Conservation (phyloP, 2,797 vertebrate genomes). For the Parauchenoglanis ngamensis region DNA sequence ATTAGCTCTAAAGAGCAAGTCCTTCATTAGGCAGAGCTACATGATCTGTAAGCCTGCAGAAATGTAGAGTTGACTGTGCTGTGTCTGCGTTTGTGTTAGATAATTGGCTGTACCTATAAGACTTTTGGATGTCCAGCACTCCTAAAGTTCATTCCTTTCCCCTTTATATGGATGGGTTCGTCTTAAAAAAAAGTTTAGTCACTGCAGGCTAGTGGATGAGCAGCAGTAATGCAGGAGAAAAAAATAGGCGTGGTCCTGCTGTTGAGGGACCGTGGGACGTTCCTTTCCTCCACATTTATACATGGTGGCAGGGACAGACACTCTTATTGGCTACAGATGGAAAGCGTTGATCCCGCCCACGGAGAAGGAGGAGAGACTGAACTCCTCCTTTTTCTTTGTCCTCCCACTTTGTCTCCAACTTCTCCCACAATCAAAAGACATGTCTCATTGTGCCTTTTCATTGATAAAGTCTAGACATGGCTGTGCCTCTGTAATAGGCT, state of each 20-base stretch:
- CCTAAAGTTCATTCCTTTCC: slow-evolving; percentile 26
- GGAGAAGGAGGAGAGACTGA: not conserved
- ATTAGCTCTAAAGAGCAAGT: slow-evolving; percentile 38
- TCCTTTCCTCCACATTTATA: not conserved
- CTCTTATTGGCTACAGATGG: slow-evolving; percentile 32
- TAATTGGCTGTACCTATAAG: slow-evolving; percentile 28
- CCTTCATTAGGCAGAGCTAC: slow-evolving; percentile 38
- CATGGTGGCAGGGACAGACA: not conserved
- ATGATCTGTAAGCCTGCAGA: slow-evolving; percentile 22
- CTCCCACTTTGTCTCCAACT: not conserved
- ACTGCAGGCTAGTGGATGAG: slow-evolving; percentile 20
- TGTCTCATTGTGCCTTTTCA: not conserved
- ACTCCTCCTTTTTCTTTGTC: slow-evolving; percentile 21
- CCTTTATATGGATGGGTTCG: slow-evolving; percentile 20
- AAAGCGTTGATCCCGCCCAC: not conserved
- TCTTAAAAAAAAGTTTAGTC: slow-evolving; percentile 6
- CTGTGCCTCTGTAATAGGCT: slow-evolving; percentile 15
- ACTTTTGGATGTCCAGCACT: slow-evolving; percentile 25
- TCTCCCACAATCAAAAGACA: slow-evolving; percentile 1
- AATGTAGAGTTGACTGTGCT: slow-evolving; percentile 30
- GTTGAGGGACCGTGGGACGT: not conserved
- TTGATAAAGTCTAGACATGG: not conserved
- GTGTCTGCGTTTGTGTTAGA: not conserved
- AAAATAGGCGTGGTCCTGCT: not conserved
- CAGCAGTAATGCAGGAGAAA: not conserved